Evolutionary conservation across 2,888 invertebrate genomes (phyloP), one percentile per base, ranked within the genome.

Genomic region (Tricholauxania praeusta): DNA sequence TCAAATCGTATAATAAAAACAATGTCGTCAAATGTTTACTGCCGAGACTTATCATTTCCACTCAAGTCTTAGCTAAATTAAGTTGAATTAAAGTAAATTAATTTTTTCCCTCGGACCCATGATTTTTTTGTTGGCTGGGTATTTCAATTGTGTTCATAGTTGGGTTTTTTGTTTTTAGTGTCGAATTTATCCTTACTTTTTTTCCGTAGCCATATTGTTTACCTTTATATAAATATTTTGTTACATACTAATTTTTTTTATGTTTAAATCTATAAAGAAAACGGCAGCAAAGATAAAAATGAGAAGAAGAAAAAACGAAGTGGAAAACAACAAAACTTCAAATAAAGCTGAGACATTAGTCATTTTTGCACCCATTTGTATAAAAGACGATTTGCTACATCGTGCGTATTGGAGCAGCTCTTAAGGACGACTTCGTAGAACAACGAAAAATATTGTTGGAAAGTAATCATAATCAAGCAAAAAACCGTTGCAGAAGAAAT

Each of bases 231-330:
- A 4, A 28, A 28, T 28, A 28, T 19, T 15, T 15, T 28, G 12
- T 57, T 14, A 57, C 5, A 10, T 59, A 57, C 53, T 66, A 66
- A 53, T 32, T 57, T 59, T 59, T 4, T 69, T 51, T 60, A 15
- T 65, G 49, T 60, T 28, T 60, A 17, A 64, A 55, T 52, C 47
- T 49, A 62, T 63, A 71, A 73, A 72, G 75, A 75, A 64, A 60
- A 71, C 57, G 69, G 73, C 71, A 74, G 73, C 48, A 72, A 69
- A 55, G 63, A 73, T 64, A 72, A 59, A 52, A 72, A 47, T 17
- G 71, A 75, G 39, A 72, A 74, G 70, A 74, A 74, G 28, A 73
- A 75, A 57, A 71, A 74, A 52, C 62, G 74, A 28, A 72, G 74
- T 28, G 64, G 67, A 17, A 76, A 72, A 59, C 62, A 63, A 15